These are phyloP conservation scores for Panthera tigris DNA, from an alignment of 2,113 vertebrate species.

Conservation along the genomic window DNA sequence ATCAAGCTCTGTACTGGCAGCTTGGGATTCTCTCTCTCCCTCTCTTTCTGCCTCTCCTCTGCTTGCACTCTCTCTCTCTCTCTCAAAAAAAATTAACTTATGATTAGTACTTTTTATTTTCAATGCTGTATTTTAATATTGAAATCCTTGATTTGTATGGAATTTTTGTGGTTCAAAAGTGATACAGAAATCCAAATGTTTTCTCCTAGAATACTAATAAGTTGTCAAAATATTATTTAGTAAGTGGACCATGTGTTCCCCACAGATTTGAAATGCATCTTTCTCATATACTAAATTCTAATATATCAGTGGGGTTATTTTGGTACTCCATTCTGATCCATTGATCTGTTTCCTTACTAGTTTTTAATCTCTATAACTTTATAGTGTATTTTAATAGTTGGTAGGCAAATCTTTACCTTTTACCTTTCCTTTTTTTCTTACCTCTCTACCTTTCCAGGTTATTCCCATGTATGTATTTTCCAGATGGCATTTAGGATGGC, in stretches of 20 bases:
- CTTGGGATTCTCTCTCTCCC: too few species aligned
- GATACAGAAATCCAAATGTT: neutral
- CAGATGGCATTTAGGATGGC: slow-evolving; percentile 18
- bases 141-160: neutral
- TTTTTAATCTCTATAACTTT: slow-evolving; percentile 33
- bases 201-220: neutral
- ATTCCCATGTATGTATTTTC: neutral
- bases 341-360: neutral
- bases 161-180: neutral
- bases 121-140: neutral
- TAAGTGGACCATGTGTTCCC: neutral
- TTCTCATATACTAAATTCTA: neutral
- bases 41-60: too few species aligned
- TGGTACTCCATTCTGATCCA: neutral
- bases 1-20: too few species aligned
- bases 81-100: neutral
- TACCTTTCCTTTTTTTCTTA: neutral
- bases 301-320: neutral
- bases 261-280: neutral
- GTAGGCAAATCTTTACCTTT: neutral
- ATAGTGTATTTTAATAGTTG: neutral
- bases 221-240: slow-evolving; percentile 30
- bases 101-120: neutral
- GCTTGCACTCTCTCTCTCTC: too few species aligned
- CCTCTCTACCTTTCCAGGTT: neutral